phyloP scores from a whole-genome alignment of 2,113 vertebrate species.

The Platichthys stellatus region DNA sequence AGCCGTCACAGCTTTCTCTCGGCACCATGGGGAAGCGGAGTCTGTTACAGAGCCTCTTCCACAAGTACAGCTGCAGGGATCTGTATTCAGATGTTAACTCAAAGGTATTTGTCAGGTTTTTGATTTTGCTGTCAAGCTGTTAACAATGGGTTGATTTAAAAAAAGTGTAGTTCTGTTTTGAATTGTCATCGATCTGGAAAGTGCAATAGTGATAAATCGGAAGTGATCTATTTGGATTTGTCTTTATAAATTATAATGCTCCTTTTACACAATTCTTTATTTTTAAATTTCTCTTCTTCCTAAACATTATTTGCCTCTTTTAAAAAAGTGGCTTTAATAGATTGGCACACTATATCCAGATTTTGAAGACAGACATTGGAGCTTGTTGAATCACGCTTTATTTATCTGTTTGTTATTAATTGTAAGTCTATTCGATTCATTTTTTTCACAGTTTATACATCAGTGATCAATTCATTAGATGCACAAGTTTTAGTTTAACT shows the following conservation, averaged over 20 bases:
- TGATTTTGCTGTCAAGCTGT: conserved; percentile 1
- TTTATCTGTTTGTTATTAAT: too few species aligned
- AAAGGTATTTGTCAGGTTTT: conserved; percentile 60
- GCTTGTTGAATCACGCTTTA: too few species aligned
- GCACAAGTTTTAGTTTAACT: background rate
- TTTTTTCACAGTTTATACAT: too few species aligned
- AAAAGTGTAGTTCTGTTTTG: background rate
- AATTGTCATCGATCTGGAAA: background rate
- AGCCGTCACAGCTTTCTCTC: background rate
- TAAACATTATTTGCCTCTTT: background rate
- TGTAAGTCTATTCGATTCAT: too few species aligned
- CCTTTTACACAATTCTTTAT: too few species aligned
- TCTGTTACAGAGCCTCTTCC: conserved; percentile 60
- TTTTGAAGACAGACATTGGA: background rate
- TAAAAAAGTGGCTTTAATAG: background rate
- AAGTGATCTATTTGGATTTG: background rate
- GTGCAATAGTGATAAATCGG: background rate
- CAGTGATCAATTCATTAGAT: too few species aligned
- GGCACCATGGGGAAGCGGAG: conserved; percentile 60
- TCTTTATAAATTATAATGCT: background rate
- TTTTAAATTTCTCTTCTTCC: background rate
- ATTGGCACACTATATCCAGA: background rate
- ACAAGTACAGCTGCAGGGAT: conserved; percentile 53
- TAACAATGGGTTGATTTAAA: background rate
- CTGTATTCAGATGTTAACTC: conserved; percentile 10